A percentile compares a stretch with the other conserved stretches of the same genome.
phyloP scores from a whole-genome alignment of 2,797 vertebrate species.

The Cuniculus paca region DNA sequence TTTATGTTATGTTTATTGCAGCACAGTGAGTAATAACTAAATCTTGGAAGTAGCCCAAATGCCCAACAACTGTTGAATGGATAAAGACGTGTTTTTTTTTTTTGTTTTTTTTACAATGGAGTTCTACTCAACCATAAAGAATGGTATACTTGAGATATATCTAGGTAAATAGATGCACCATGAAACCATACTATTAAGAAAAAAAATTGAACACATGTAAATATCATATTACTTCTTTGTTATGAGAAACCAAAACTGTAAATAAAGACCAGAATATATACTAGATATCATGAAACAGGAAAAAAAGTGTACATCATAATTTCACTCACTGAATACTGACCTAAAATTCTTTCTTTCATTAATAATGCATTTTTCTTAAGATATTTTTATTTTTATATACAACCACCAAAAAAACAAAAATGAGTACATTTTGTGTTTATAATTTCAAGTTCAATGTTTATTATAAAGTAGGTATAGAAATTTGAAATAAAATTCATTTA shows the following conservation, averaged over 20 bases:
- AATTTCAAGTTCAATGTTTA: constrained; percentile 43
- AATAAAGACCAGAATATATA: not conserved
- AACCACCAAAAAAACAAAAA: constrained; percentile 6
- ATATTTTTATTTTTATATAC: constrained; percentile 29
- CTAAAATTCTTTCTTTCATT: not conserved
- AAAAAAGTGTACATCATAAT: not conserved
- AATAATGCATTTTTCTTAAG: constrained; percentile 25
- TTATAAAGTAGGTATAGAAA: constrained; percentile 41
- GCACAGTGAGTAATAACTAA: not conserved
- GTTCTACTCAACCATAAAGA: not conserved
- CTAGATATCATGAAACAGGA: not conserved
- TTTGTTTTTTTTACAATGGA: too few species aligned
- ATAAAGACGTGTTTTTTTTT: not conserved
- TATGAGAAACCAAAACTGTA: not conserved
- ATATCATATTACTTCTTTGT: not conserved
- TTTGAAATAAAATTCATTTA: constrained; percentile 15
- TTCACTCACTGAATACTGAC: not conserved
- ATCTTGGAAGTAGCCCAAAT: not conserved
- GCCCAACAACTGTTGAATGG: not conserved
- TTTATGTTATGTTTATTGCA: not conserved
- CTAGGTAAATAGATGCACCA: not conserved
- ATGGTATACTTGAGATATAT: not conserved
- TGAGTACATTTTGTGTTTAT: not conserved
- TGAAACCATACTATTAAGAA: not conserved
- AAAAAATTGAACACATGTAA: not conserved